Percentiles rank a stretch among this genome's conserved stretches.
Conservation (phyloP, 2,888 invertebrate species). For the Acronicta alni region DNA sequence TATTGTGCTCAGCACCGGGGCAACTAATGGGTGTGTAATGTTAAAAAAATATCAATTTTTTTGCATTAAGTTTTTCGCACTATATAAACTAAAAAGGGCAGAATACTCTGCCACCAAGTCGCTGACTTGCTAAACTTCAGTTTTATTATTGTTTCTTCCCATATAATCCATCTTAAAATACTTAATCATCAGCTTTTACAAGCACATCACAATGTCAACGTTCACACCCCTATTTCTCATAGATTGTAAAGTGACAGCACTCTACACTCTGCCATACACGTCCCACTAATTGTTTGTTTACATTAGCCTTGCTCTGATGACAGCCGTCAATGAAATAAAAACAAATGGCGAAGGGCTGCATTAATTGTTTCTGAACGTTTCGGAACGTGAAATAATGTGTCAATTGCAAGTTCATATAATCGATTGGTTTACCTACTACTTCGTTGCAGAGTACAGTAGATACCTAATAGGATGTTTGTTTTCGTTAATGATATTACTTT, state of each 20-base stretch:
- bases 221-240: constrained; percentile 45
- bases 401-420: constrained; percentile 28
- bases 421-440: constrained; percentile 16
- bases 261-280: constrained; percentile 20
- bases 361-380: constrained; percentile 29
- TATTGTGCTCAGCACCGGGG: too few relatives aligned
- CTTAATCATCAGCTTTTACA: constrained; percentile 16
- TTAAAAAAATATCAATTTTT: too few relatives aligned
- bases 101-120: too few relatives aligned
- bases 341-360: constrained; percentile 19
- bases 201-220: constrained; percentile 9
- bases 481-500: background rate
- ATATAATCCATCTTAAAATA: too few relatives aligned
- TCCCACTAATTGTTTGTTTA: constrained; percentile 48
- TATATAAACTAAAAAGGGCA: too few relatives aligned
- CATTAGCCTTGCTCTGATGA: constrained; percentile 22
- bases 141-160: too few relatives aligned
- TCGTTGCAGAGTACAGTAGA: background rate
- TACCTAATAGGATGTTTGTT: background rate
- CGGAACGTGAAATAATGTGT: constrained; percentile 31
- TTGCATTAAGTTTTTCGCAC: too few relatives aligned
- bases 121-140: too few relatives aligned
- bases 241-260: constrained; percentile 47
- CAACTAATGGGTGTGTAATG: too few relatives aligned
- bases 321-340: constrained; percentile 39